Percentiles rank a stretch among this genome's conserved stretches.
Conservation (phyloP, 2,888 invertebrate species). For the Entomobrya multifasciata region DNA sequence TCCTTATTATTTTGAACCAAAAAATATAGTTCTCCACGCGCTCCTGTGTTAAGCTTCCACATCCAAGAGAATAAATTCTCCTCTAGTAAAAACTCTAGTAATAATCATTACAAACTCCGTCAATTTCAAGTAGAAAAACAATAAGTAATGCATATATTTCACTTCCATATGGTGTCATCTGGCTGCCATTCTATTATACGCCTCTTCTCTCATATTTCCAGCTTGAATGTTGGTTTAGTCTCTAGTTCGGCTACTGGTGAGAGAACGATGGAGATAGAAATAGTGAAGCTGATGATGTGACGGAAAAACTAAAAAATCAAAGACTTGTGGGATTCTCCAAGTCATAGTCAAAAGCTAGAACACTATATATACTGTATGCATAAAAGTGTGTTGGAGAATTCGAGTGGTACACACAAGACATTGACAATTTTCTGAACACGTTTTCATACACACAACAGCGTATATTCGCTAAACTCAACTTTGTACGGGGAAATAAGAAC, state of each 20-base stretch:
- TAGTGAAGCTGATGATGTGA: constrained; percentile 35
- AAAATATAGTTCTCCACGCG: constrained; percentile 46
- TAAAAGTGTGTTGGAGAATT: constrained; percentile 2
- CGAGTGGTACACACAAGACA: not conserved
- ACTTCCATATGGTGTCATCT: constrained; percentile 45
- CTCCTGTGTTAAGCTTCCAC: constrained; percentile 43
- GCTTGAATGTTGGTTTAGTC: not conserved
- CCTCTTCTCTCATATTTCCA: not conserved
- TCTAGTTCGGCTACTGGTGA: constrained; percentile 33
- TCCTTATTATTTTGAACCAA: constrained; percentile 55
- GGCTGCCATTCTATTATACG: not conserved
- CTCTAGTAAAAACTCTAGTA: not conserved
- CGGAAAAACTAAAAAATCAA: constrained; percentile 63
- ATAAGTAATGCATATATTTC: constrained; percentile 34
- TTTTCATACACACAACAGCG: not conserved
- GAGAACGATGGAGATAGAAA: not conserved
- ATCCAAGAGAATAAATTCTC: constrained; percentile 18
- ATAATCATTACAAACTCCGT: constrained; percentile 8
- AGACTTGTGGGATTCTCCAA: constrained; percentile 56
- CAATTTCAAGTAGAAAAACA: constrained; percentile 2
- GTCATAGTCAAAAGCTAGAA: not conserved
- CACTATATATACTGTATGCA: not conserved
- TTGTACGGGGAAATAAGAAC: not conserved
- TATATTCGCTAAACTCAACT: too few species aligned
- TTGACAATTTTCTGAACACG: not conserved